Percentiles rank a stretch among this genome's conserved stretches.
phyloP scores from a whole-genome alignment of 2,797 vertebrate species.

The Intellagama lesueurii region DNA sequence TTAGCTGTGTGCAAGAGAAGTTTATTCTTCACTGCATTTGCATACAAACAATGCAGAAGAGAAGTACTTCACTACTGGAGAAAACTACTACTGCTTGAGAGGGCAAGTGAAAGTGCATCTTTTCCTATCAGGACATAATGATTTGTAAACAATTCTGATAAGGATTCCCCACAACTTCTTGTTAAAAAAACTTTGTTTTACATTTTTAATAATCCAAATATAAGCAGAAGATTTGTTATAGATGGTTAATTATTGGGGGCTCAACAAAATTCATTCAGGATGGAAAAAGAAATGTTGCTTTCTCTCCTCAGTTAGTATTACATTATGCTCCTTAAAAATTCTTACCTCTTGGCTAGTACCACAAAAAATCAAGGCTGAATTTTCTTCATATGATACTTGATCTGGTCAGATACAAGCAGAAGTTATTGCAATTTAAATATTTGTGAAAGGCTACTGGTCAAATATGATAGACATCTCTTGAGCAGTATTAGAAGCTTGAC shows the following conservation, averaged over 20 bases:
- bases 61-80: background rate
- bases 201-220: constrained; percentile 28
- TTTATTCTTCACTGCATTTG: background rate
- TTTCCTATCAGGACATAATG: background rate
- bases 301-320: too few relatives aligned
- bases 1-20: background rate
- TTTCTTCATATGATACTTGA: background rate
- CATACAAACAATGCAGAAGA: background rate
- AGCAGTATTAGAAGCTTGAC: background rate
- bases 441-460: background rate
- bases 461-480: background rate
- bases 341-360: background rate
- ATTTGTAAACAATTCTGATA: constrained; percentile 7
- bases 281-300: too few relatives aligned
- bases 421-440: background rate
- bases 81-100: constrained; percentile 2
- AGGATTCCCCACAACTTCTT: background rate
- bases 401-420: background rate
- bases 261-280: too few relatives aligned
- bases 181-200: constrained; percentile 10
- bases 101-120: background rate
- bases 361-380: background rate
- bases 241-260: background rate
- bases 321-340: background rate
- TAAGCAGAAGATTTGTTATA: constrained; percentile 34